These are phyloP conservation scores for Micromussa lordhowensis DNA, from an alignment of 92 coral and sea anemone species.

Conservation along the genomic window DNA sequence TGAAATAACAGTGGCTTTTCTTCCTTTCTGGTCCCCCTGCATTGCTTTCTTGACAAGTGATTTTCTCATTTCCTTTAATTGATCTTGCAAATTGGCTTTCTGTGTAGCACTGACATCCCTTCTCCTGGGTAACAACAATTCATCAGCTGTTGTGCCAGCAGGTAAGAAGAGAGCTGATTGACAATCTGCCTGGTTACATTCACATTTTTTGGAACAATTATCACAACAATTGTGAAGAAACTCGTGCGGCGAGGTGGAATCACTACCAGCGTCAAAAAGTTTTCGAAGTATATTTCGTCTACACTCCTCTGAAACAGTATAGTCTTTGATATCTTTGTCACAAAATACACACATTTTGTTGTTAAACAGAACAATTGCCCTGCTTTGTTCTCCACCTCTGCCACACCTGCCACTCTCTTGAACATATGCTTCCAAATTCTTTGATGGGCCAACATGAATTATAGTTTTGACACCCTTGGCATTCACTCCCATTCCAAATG, in stretches of 20 bases:
- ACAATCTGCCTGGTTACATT: too few species aligned
- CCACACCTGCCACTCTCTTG: slow-evolving; percentile 59
- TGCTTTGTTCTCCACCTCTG: slow-evolving; percentile 49
- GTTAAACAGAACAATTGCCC: slow-evolving; percentile 44
- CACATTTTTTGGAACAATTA: too few species aligned
- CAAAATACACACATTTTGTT: slow-evolving; percentile 21
- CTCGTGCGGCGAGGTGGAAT: too few species aligned
- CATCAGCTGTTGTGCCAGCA: too few species aligned
- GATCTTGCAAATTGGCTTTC: slow-evolving; percentile 3
- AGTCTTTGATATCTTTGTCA: slow-evolving; percentile 50
- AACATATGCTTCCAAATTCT: slow-evolving; percentile 50
- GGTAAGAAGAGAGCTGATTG: too few species aligned
- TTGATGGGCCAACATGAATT: slow-evolving; percentile 53
- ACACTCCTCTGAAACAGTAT: slow-evolving; percentile 23
- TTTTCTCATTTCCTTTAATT: slow-evolving; percentile 24
- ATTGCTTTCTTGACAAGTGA: slow-evolving; percentile 34
- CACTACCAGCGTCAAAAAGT: too few species aligned
- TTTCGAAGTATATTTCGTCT: too few species aligned
- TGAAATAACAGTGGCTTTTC: slow-evolving; percentile 45
- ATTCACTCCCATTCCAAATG: too few species aligned
- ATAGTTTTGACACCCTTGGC: background rate
- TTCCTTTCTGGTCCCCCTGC: slow-evolving; percentile 41
- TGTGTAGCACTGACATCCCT: slow-evolving; percentile 3
- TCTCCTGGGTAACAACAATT: too few species aligned
- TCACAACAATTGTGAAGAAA: too few species aligned